Conservation (phyloP, 2,888 invertebrate genomes). For the Oithona nana region DNA sequence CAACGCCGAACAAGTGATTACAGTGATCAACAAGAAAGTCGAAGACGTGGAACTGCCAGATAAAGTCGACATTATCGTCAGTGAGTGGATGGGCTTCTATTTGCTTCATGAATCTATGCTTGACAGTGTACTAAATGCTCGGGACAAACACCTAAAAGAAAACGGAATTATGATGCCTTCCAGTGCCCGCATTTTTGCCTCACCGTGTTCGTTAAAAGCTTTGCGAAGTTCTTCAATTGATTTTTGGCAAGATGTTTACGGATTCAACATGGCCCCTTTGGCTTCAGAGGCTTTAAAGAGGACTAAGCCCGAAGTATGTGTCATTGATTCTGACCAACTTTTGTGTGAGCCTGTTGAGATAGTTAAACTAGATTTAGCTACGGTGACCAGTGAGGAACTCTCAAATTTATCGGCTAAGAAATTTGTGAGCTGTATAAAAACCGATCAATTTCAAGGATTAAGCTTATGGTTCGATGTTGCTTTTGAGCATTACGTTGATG, state of each 20-base stretch:
- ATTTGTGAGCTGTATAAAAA: slow-evolving; percentile 36
- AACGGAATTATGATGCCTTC: slow-evolving; percentile 54
- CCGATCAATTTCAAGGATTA: slow-evolving; percentile 37
- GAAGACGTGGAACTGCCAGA: slow-evolving; percentile 51
- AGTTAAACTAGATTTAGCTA: slow-evolving; percentile 46
- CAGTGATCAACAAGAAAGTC: slow-evolving; percentile 49
- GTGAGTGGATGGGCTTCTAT: slow-evolving; percentile 95
- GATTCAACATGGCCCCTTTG: slow-evolving; percentile 50
- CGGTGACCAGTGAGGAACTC: slow-evolving; percentile 40
- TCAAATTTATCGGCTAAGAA: slow-evolving; percentile 39
- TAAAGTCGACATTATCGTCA: slow-evolving; percentile 23
- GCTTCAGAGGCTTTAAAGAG: slow-evolving; percentile 39
- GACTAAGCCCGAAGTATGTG: slow-evolving; percentile 46
- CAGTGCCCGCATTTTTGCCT: slow-evolving; percentile 44
- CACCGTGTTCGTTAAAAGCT: slow-evolving; percentile 34
- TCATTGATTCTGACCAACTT: slow-evolving; percentile 36
- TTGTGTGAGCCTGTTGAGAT: slow-evolving; percentile 44
- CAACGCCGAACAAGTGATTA: slow-evolving; percentile 41
- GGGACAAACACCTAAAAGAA: slow-evolving; percentile 50
- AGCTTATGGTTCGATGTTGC: slow-evolving; percentile 61
- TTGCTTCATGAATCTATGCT: slow-evolving; percentile 87
- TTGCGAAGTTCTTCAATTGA: slow-evolving; percentile 28
- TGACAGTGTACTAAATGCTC: slow-evolving; percentile 61
- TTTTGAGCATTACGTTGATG: slow-evolving; percentile 37
- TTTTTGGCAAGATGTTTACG: slow-evolving; percentile 56